phyloP scores from a whole-genome alignment of 1,140 invertebrate genomes.

The Protaetia brevitarsis region DNA sequence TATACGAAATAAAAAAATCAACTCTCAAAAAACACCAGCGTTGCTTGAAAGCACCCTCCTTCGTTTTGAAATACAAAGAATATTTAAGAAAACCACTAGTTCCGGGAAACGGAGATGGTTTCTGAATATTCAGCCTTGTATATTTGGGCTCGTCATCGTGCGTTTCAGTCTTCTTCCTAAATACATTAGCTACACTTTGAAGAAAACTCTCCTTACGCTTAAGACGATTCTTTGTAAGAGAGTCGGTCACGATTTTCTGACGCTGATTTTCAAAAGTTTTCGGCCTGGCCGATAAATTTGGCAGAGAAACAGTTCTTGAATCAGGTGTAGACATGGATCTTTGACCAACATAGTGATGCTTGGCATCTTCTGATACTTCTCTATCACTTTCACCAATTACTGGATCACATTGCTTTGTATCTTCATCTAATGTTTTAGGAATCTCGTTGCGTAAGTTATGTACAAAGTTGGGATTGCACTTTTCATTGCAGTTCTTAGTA shows the following conservation, averaged over 20 bases:
- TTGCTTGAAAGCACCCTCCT: background rate
- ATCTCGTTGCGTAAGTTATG: too few species aligned
- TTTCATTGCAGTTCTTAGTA: too few species aligned
- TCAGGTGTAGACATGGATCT: background rate
- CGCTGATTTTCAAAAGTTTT: background rate
- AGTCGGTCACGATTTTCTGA: background rate
- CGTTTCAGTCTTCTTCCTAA: background rate
- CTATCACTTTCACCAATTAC: background rate
- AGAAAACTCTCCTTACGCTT: background rate
- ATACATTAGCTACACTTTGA: background rate
- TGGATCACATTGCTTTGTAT: background rate
- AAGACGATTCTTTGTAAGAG: background rate
- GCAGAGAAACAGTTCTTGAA: background rate
- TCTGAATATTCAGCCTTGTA: background rate
- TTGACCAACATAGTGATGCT: background rate
- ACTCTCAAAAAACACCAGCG: background rate
- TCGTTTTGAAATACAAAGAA: background rate
- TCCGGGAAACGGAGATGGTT: background rate
- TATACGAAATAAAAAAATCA: background rate
- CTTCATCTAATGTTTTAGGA: too few species aligned
- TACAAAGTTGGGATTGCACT: too few species aligned
- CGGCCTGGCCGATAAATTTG: background rate
- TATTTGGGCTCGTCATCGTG: background rate
- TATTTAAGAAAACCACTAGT: background rate
- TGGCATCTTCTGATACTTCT: background rate